Conservation (phyloP, 1,140 invertebrate species). For the Arctopsyche grandis region DNA sequence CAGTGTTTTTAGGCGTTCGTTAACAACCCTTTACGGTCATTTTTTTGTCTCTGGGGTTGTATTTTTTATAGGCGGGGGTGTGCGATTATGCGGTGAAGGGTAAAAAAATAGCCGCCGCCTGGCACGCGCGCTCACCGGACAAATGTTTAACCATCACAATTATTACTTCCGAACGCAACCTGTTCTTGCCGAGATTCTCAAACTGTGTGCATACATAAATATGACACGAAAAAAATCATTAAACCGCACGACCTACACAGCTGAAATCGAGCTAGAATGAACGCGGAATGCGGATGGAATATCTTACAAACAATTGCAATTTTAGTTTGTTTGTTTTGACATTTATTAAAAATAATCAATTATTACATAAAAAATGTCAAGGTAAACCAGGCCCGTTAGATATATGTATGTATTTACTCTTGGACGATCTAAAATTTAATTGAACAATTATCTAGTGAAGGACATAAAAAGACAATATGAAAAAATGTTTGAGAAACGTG, state of each 20-base stretch:
- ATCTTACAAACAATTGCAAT: too few relatives aligned
- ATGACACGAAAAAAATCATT: neutral
- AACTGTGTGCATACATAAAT: conserved; percentile 5
- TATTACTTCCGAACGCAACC: conserved; percentile 46
- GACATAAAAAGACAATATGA: neutral
- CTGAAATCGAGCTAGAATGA: too few relatives aligned
- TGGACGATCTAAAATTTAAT: too few relatives aligned
- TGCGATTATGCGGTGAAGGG: conserved; percentile 29
- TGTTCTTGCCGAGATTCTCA: conserved; percentile 36
- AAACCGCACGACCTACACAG: too few relatives aligned
- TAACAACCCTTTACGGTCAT: conserved; percentile 37
- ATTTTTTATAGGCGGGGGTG: conserved; percentile 9
- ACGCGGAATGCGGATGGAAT: too few relatives aligned
- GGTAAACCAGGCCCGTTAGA: too few relatives aligned
- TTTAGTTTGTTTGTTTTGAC: too few relatives aligned
- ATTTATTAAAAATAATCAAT: neutral
- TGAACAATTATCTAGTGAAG: neutral
- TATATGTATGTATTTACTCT: too few relatives aligned
- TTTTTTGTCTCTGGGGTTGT: neutral
- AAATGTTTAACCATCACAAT: conserved; percentile 47
- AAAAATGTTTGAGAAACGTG: conserved; percentile 18
- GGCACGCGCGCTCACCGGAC: conserved; percentile 45
- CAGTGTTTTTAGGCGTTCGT: conserved; percentile 16
- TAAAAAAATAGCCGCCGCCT: conserved; percentile 45
- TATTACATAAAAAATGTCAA: neutral